Evolutionary conservation across 2,797 vertebrate species (phyloP), one percentile per base, ranked within the genome.

Genomic region (Megalops cyprinoides): DNA sequence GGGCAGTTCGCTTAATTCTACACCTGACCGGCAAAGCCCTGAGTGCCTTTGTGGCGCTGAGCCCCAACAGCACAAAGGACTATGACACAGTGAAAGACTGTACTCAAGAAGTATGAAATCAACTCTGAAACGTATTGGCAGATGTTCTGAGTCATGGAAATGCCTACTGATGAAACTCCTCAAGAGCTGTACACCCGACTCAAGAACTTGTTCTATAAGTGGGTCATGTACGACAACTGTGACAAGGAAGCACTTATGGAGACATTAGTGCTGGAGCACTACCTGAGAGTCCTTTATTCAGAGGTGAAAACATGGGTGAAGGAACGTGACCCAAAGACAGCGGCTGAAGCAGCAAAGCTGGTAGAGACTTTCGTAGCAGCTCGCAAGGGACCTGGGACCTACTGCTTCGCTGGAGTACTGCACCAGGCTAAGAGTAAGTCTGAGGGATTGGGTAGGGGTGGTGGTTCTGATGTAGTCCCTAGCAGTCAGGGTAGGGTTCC

Each of bases 191-290:
- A 55, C 62, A 69, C 23, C 49, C 31, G 34, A 10, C 48, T 79
- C 3, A 79, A 79, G 31, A 77, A 71, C 48, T 25, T 71, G 23
- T 79, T 79, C 42, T 53, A 77, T 34, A 79, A 55, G 15, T 79
- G 62, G 62, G 62, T 79, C 18, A 71, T 9, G 48, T 71, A 51
- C 46, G 46, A 42, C 14, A 42, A 15, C 3, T 49, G 28, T 34
- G 28, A 55, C 28, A 78, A 78, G 49, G 34, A 67, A 12, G 44
- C 44, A 18, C 37, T 81, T 18, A 76, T 81, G 74, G 80, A 81
- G 39, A 81, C 34, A 8, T 3, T 81, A 37, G 80, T 81, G 37
- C 37, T 71, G 48, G 62, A 77, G 39, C 60, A 77, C 42, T 81
- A 62, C 37, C 75, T 77, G n/a, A 48, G 65, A 0, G 23, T 71